Conservation (phyloP, 2,113 vertebrate genomes). For the Chamaetylas fuelleborni region DNA sequence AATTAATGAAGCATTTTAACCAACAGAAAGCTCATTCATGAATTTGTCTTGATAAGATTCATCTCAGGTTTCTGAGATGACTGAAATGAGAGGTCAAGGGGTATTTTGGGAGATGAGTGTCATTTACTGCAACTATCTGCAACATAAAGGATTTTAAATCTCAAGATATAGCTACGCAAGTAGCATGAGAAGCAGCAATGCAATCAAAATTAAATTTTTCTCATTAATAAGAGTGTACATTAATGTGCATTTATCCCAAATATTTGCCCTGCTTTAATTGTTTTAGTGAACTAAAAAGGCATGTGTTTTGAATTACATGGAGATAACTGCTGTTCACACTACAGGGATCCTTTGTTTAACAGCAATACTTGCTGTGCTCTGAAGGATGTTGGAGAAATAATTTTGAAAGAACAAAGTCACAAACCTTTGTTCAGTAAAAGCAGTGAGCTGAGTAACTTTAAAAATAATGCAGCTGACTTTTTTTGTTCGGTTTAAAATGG, state of each 20-base stretch:
- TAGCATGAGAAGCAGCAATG: background rate
- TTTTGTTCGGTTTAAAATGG: background rate
- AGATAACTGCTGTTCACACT: background rate
- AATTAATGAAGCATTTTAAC: background rate
- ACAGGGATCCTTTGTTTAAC: constrained; percentile 3
- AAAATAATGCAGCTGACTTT: background rate
- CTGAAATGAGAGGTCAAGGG: background rate
- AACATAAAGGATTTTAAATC: background rate
- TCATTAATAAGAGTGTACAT: background rate
- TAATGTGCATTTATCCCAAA: background rate
- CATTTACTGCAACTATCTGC: background rate
- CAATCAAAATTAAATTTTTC: background rate
- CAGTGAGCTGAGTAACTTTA: background rate
- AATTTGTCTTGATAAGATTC: background rate
- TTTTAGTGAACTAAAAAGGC: background rate
- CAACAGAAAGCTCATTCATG: background rate
- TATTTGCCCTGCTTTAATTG: constrained; percentile 17
- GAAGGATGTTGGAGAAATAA: background rate
- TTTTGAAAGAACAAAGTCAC: background rate
- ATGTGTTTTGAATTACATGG: background rate
- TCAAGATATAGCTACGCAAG: background rate
- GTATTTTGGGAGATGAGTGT: background rate
- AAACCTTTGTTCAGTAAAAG: background rate
- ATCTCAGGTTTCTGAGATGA: background rate
- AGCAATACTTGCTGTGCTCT: background rate